Conservation (phyloP, 2,888 invertebrate species). For the Blastobasis lacticolella region DNA sequence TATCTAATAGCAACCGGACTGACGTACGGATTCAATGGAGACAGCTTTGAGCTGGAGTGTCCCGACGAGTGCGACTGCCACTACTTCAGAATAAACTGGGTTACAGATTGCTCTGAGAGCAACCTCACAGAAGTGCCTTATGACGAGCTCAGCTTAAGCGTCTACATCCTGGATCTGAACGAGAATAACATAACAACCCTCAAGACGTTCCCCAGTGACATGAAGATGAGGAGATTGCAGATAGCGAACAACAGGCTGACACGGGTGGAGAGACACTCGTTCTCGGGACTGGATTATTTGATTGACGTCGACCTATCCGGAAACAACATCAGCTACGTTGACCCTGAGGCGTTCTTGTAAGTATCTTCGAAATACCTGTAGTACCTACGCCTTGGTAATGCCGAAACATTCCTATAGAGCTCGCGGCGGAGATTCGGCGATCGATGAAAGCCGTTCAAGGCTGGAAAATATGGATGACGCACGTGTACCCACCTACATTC, state of each 20-base stretch:
- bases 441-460: too few species aligned
- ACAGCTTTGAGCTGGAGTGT: constrained; percentile 79
- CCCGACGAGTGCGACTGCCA: constrained; percentile 84
- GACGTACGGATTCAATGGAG: constrained; percentile 70
- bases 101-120: constrained; percentile 84
- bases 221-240: constrained; percentile 80
- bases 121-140: constrained; percentile 81
- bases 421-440: too few species aligned
- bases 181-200: constrained; percentile 78
- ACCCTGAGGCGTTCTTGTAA: constrained; percentile 80
- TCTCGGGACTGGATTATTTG: constrained; percentile 78
- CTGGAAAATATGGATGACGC: too few species aligned
- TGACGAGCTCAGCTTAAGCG: constrained; percentile 79
- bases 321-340: constrained; percentile 77
- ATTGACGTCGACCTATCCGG: constrained; percentile 81
- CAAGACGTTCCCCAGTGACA: constrained; percentile 77
- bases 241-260: constrained; percentile 79
- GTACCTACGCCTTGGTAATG: neutral
- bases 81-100: constrained; percentile 84
- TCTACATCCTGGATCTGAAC: constrained; percentile 81
- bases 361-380: constrained; percentile 21
- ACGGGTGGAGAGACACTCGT: constrained; percentile 75
- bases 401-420: neutral
- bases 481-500: too few species aligned
- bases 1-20: constrained; percentile 35